Percentiles rank a stretch among this genome's conserved stretches.
These are phyloP conservation scores for Carollia perspicillata DNA, from an alignment of 2,113 vertebrate genomes.

Conservation along the genomic window DNA sequence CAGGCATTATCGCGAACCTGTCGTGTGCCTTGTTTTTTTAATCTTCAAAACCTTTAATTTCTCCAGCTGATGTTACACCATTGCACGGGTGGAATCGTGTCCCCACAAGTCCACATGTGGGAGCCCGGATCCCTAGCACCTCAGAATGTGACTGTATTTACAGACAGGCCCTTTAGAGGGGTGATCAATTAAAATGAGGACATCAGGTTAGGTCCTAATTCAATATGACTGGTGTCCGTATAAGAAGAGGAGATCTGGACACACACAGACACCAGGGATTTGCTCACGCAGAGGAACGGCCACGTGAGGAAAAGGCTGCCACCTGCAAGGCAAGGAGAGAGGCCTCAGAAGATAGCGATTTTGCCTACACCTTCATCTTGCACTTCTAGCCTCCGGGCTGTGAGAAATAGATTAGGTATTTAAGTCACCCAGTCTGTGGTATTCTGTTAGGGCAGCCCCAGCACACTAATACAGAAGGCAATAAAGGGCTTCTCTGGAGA, in stretches of 20 bases:
- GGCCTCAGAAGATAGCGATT: not conserved
- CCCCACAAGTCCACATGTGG: too few species aligned
- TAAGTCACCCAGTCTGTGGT: not conserved
- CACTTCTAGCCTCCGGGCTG: not conserved
- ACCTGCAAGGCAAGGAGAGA: too few species aligned
- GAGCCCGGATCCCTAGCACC: not conserved
- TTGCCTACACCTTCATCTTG: not conserved
- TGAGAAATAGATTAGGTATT: not conserved
- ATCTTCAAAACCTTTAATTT: not conserved
- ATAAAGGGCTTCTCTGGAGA: not conserved
- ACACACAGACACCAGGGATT: not conserved
- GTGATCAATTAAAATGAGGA: not conserved
- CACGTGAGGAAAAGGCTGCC: not conserved
- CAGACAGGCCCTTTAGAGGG: not conserved
- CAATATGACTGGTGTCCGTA: not conserved
- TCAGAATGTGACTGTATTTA: not conserved
- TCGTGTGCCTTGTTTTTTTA: not conserved
- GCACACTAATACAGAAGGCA: too few species aligned
- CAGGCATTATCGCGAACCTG: not conserved
- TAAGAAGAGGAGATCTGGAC: not conserved
- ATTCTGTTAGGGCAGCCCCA: not conserved
- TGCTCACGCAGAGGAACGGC: not conserved
- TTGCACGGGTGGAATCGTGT: too few species aligned
- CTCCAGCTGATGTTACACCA: not conserved
- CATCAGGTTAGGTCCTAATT: not conserved